Evolutionary conservation across 2,888 invertebrate species (phyloP).

Genomic region (Polydrusus pterygomalis): DNA sequence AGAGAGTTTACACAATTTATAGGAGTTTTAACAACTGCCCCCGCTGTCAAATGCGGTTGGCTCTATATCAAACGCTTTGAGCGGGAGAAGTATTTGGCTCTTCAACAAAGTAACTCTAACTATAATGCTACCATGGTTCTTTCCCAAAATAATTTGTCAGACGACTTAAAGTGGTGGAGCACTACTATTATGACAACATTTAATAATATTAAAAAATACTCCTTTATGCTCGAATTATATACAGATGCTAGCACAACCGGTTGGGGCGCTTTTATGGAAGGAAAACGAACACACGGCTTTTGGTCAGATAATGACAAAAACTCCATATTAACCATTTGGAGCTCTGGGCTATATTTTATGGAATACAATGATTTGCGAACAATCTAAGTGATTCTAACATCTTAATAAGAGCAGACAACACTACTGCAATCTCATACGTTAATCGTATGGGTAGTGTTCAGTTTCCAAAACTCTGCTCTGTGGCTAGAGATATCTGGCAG

Average conservation of each 20-base stretch:
- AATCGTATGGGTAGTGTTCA: conserved; percentile 43
- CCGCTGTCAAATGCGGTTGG: conserved; percentile 31
- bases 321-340: conserved; percentile 59
- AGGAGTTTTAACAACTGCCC: conserved; percentile 57
- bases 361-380: conserved; percentile 55
- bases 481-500: conserved; percentile 41
- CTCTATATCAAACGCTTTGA: conserved; percentile 53
- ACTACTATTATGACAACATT: conserved; percentile 40
- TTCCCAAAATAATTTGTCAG: conserved; percentile 17
- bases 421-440: conserved; percentile 40
- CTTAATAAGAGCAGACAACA: conserved; percentile 43
- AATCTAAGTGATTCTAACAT: conserved; percentile 36
- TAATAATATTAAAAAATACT: conserved; percentile 29
- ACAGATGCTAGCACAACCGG: conserved; percentile 57
- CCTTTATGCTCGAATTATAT: conserved; percentile 45
- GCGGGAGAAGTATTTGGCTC: conserved; percentile 52
- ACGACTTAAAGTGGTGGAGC: conserved; percentile 59
- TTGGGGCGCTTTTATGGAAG: conserved; percentile 57
- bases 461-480: conserved; percentile 16
- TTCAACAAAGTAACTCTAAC: conserved; percentile 36
- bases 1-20: conserved; percentile 55
- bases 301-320: conserved; percentile 51
- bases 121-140: conserved; percentile 50
- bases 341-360: conserved; percentile 56
- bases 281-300: conserved; percentile 40